Conservation (phyloP, 1,140 invertebrate species). For the Panonychus citri region DNA sequence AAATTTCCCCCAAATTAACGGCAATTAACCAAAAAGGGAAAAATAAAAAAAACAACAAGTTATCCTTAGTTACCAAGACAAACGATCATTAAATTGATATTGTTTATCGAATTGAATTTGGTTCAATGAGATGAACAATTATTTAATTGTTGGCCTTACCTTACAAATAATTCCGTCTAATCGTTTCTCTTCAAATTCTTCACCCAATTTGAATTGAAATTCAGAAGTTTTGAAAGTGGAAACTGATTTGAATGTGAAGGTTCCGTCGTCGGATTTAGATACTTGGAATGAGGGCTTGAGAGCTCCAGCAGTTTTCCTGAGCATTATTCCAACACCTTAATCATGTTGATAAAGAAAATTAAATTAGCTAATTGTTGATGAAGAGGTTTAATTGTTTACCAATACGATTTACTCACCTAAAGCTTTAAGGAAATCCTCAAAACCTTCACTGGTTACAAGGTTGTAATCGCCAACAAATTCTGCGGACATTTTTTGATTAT, state of each 20-base stretch:
- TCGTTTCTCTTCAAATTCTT: constrained; percentile 64
- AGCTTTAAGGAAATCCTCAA: background rate
- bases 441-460: background rate
- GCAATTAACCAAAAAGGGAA: too few species aligned
- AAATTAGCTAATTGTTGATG: too few species aligned
- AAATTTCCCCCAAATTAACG: background rate
- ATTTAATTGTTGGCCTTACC: background rate
- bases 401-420: background rate
- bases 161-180: constrained; percentile 42
- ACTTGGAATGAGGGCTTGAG: constrained; percentile 1
- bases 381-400: background rate
- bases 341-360: background rate
- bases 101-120: too few species aligned
- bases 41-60: too few species aligned
- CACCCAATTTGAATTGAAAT: constrained; percentile 48
- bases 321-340: constrained; percentile 7
- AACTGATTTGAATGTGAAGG: constrained; percentile 43
- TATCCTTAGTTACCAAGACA: too few species aligned
- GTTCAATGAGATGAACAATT: background rate
- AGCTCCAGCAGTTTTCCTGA: constrained; percentile 6
- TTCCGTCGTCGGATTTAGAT: background rate
- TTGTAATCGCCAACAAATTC: background rate
- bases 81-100: too few species aligned
- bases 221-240: constrained; percentile 61
- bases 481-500: background rate